Evolutionary conservation across 1,140 invertebrate species (phyloP), one percentile per base, ranked within the genome.

Genomic region (Mycetomoellerius zeteki): DNA sequence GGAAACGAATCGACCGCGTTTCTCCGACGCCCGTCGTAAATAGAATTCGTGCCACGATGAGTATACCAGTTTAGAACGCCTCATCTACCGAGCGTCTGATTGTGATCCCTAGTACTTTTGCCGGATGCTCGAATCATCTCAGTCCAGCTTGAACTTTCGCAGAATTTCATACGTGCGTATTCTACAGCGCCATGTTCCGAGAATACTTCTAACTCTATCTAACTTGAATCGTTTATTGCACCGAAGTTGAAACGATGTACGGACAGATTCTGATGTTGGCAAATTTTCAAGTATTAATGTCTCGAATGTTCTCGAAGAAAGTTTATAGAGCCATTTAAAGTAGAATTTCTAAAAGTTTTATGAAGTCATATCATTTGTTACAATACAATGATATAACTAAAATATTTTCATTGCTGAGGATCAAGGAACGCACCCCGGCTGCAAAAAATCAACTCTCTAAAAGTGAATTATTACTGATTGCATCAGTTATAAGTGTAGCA

Each of bases 1-100:
- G 37, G 69, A 84, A 84, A 50, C 69, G 80, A 56, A 84, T 84
- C 80, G 56, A 47, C 56, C 69, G 54, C 54, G 56, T 47, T 84
- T 62, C 8, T 4, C 69, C 54, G 54, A 60, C 30, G 37, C 52
- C 58, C 54, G 52, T 58, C 67, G 80, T 75, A 84, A 75, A 84
- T 84, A 73, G 80, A 47, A 84, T 75, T 84, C 69, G 64, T 58
- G 52, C 21, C 21, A 67, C 52, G 52, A 52, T 14, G 52, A 71
- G 54, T 33, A 37, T 12, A 43, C 52, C 33, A 67, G 78, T 67
- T 71, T 81, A 81, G 65, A 50, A 50, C n/a, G 27, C 12, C 65
- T 43, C 33, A 21, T 58, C 65, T 24, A n/a, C 37, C 24, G 67
- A 60, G 14, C 14, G n/a, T 60, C 56, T 43, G 78, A 71, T 81